Conservation (phyloP, 2,113 vertebrate species). For the Passer montanus region DNA sequence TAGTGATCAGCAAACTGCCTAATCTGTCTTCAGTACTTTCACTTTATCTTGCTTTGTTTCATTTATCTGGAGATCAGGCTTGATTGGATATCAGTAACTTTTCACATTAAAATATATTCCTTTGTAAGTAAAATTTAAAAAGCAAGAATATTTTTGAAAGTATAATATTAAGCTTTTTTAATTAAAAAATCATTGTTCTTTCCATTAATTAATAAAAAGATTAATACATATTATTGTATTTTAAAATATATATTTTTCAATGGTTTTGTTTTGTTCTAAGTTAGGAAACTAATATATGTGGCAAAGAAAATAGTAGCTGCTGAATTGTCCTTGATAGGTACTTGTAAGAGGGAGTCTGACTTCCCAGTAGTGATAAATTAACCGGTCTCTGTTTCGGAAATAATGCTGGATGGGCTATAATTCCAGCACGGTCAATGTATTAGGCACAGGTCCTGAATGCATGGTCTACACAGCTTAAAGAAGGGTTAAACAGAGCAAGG, state of each 20-base stretch:
- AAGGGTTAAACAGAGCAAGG: constrained; percentile 17
- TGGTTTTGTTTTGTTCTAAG: background rate
- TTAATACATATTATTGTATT: background rate
- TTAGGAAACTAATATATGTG: background rate
- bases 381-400: background rate
- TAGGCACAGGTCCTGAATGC: background rate
- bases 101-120: background rate
- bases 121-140: background rate
- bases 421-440: background rate
- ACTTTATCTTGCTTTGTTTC: constrained; percentile 11
- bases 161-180: background rate
- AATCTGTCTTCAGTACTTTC: constrained; percentile 7
- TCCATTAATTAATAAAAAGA: background rate
- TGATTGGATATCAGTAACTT: background rate
- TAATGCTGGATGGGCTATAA: background rate
- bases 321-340: background rate
- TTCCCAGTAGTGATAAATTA: background rate
- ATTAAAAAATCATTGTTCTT: background rate
- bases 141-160: background rate
- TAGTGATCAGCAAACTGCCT: constrained; percentile 8
- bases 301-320: background rate
- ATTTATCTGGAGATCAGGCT: background rate
- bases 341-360: background rate
- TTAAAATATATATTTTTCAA: background rate
- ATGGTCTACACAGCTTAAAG: background rate